Conservation (phyloP, 2,888 invertebrate species). For the Thecophora atra region DNA sequence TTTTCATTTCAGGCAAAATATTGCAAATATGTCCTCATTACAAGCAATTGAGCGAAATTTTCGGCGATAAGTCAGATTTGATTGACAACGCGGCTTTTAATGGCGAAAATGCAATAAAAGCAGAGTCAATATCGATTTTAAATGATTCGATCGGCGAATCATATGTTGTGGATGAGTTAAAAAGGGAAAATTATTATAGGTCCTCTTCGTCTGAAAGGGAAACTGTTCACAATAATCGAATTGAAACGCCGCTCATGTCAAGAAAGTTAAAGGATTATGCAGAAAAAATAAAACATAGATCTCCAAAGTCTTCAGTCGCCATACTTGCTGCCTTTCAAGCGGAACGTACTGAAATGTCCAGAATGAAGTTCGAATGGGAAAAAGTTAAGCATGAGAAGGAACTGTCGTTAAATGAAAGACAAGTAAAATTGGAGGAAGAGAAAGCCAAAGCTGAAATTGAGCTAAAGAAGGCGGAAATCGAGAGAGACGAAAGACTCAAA, state of each 20-base stretch:
- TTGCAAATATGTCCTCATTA: background rate
- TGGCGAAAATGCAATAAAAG: no score
- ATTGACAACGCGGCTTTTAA: no score
- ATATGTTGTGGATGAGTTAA: no score
- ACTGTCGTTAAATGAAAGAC: conserved; percentile 27
- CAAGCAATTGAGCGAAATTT: background rate
- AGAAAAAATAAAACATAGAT: background rate
- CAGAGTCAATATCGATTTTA: no score
- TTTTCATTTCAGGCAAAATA: background rate
- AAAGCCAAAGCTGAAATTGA: conserved; percentile 37
- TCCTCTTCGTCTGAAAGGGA: no score
- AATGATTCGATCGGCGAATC: no score
- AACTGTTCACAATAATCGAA: no score
- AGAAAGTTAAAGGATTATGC: background rate
- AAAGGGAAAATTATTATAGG: no score
- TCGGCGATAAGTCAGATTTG: background rate
- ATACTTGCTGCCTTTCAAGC: conserved; percentile 26
- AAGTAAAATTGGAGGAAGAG: conserved; percentile 35
- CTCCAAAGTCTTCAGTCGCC: conserved; percentile 19
- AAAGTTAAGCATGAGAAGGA: conserved; percentile 35
- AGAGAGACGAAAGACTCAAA: conserved; percentile 26
- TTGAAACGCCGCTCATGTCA: background rate
- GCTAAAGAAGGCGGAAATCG: conserved; percentile 29
- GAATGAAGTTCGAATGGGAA: conserved; percentile 34
- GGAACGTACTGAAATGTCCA: conserved; percentile 4